Evolutionary conservation across 1,140 invertebrate genomes (phyloP), one percentile per base, ranked within the genome.

Genomic region (Lethocerus indicus): DNA sequence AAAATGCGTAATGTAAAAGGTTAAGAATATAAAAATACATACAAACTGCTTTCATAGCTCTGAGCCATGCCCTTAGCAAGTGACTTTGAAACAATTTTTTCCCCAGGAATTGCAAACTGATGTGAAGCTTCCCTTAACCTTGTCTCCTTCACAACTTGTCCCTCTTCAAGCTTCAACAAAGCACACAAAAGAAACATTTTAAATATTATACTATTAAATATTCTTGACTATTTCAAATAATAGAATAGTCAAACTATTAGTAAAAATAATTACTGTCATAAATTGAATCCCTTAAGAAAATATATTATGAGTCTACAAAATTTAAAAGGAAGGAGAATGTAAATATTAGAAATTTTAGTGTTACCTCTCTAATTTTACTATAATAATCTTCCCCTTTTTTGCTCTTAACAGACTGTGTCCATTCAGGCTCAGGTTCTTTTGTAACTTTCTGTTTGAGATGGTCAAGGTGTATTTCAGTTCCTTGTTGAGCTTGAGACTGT

Each of bases 301-400:
- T n/a, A n/a, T n/a, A n/a, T n/a, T n/a, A n/a, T n/a, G n/a, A n/a
- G n/a, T n/a, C n/a, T n/a, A n/a, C n/a, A n/a, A n/a, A n/a, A n/a
- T n/a, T n/a, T n/a, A n/a, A n/a, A n/a, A n/a, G n/a, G n/a, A n/a
- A n/a, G n/a, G n/a, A n/a, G n/a, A n/a, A 32, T 9, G n/a, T 32
- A 32, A 9, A 9, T n/a, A 32, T 32, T 32, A 9, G 29, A 32
- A 32, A 9, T 9, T 32, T 32, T 32, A 32, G 9, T 32, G 9
- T 32, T 32, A 71, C 69, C 62, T 78, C 77, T 68, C 83, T 82
- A 25, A 90, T 62, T 63, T 85, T 87, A 49, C 67, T 81, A 60
- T 87, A 88, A 61, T 87, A 89, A 45, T 86, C 84, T 61, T 87
- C 82, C 23, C 60, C 60, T 64, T 87, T 88, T 67, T 86, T 88